Conservation (phyloP, 2,113 vertebrate genomes). For the Pogonocichla stellata region DNA sequence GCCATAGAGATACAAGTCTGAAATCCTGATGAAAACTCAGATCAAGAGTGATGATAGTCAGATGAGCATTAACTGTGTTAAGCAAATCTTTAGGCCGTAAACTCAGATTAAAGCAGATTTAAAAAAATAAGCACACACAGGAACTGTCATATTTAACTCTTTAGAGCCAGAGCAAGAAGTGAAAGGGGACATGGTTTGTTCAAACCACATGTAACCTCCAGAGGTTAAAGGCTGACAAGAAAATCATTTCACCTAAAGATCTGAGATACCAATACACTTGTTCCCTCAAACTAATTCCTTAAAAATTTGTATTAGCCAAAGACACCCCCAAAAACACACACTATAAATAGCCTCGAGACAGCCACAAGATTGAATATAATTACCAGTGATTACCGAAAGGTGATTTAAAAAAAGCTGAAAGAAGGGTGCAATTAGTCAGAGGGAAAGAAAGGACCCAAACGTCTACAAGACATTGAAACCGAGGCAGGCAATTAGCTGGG, state of each 20-base stretch:
- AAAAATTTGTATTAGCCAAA: background rate
- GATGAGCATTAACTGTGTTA: conserved; percentile 10
- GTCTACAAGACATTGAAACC: background rate
- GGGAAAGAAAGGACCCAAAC: background rate
- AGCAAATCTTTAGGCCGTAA: conserved; percentile 15
- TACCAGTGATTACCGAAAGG: background rate
- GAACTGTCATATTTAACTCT: background rate
- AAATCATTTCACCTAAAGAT: background rate
- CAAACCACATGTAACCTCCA: background rate
- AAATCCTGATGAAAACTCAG: conserved; percentile 32
- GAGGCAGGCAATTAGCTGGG: background rate
- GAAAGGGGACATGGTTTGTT: background rate
- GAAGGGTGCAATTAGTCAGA: conserved; percentile 24
- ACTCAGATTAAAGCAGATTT: background rate
- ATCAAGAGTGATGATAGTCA: conserved; percentile 16
- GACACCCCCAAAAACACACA: background rate
- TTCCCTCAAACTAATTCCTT: background rate
- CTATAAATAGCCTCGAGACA: conserved; percentile 9
- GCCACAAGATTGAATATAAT: background rate
- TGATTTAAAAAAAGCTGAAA: background rate
- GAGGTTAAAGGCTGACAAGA: background rate
- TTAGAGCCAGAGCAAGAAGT: background rate
- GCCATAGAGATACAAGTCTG: background rate
- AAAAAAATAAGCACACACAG: background rate
- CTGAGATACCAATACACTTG: background rate